Evolutionary conservation across 2,888 invertebrate species (phyloP).

Genomic region (Lithosia quadra): DNA sequence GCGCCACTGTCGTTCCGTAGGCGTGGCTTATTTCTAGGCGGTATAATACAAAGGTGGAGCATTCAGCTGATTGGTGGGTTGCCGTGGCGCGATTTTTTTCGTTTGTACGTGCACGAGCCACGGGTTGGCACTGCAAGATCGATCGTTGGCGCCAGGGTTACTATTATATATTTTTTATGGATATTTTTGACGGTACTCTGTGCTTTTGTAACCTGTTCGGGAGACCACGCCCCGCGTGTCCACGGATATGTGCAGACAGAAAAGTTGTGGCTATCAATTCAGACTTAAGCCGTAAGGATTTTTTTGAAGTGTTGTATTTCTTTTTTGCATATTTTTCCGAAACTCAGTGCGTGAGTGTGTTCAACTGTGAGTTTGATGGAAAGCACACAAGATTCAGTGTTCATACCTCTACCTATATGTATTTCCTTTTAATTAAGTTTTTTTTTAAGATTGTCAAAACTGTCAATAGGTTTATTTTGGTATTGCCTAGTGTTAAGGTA

Average conservation of each 20-base stretch:
- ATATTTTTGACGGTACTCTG: slow-evolving; percentile 83
- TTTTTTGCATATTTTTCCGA: slow-evolving; percentile 62
- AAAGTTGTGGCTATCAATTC: slow-evolving; percentile 76
- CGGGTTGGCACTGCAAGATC: slow-evolving; percentile 83
- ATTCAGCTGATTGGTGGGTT: slow-evolving; percentile 65
- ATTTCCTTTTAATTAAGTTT: slow-evolving; percentile 4
- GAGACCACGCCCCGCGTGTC: slow-evolving; percentile 78
- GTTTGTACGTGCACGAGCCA: slow-evolving; percentile 74
- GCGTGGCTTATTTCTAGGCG: slow-evolving; percentile 70
- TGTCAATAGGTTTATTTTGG: neutral
- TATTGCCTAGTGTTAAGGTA: neutral
- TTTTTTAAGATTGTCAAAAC: neutral
- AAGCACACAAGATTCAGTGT: slow-evolving; percentile 12
- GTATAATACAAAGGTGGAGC: slow-evolving; percentile 67
- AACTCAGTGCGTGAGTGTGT: slow-evolving; percentile 65
- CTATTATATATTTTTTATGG: slow-evolving; percentile 86
- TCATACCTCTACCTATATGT: too few relatives aligned
- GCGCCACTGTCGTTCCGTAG: slow-evolving; percentile 70
- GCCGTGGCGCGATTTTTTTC: slow-evolving; percentile 78
- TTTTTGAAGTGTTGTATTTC: slow-evolving; percentile 75
- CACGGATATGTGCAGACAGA: slow-evolving; percentile 74
- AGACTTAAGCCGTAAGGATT: slow-evolving; percentile 75
- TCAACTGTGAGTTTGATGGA: slow-evolving; percentile 63
- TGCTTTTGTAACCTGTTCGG: slow-evolving; percentile 84
- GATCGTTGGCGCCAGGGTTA: slow-evolving; percentile 81